A percentile compares a stretch with the other conserved stretches of the same genome.
phyloP scores from a whole-genome alignment of 1,140 invertebrate genomes.

The Saccostrea echinata region DNA sequence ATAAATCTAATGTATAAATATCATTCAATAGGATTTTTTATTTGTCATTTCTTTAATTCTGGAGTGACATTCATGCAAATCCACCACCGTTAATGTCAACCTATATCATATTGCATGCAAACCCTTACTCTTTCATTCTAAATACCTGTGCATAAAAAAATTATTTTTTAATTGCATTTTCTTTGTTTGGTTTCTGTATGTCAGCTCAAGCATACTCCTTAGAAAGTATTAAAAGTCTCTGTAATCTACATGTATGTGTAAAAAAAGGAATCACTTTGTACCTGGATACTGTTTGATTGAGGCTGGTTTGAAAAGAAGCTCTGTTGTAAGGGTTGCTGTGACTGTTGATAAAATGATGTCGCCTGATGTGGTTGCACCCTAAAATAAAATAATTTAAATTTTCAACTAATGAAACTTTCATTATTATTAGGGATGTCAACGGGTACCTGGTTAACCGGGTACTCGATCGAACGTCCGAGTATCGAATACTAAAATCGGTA shows the following conservation, averaged over 20 bases:
- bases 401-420: background rate
- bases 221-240: background rate
- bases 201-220: background rate
- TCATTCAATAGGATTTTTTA: background rate
- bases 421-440: no score
- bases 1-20: background rate
- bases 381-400: background rate
- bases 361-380: constrained; percentile 65
- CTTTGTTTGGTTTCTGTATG: background rate
- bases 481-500: no score
- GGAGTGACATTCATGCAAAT: background rate
- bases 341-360: constrained; percentile 69
- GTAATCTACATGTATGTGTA: background rate
- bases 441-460: no score
- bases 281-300: constrained; percentile 70
- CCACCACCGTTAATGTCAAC: background rate
- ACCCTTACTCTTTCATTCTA: background rate
- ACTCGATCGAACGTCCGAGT: no score
- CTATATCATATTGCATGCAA: background rate
- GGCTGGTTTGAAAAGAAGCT: constrained; percentile 72
- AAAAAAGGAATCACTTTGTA: constrained; percentile 42
- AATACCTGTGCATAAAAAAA: background rate
- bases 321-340: constrained; percentile 70
- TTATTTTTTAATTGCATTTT: background rate
- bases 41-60: background rate